Percentiles rank a stretch among this genome's conserved stretches.
These are phyloP conservation scores for Cyprinodon brontotheroides DNA, from an alignment of 2,113 vertebrate genomes.

Conservation along the genomic window DNA sequence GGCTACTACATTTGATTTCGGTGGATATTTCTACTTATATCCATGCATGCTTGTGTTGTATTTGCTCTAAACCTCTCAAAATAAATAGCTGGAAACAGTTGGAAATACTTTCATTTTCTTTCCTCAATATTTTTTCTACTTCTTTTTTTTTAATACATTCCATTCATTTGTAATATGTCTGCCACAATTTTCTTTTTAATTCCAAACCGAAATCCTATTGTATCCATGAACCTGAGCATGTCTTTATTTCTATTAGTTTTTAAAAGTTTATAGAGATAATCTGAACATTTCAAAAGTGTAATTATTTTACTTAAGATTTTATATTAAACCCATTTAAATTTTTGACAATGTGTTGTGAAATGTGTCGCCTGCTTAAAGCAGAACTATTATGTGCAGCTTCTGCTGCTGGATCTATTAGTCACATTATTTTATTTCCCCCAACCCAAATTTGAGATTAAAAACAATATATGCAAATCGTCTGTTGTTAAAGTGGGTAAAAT, in stretches of 20 bases:
- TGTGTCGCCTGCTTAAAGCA: not conserved
- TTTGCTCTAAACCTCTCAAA: slow-evolving; percentile 1
- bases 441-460: not conserved
- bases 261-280: not conserved
- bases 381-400: not conserved
- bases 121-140: not conserved
- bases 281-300: no score
- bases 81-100: not conserved
- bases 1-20: not conserved
- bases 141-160: not conserved
- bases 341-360: not conserved
- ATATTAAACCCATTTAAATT: not conserved
- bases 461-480: no score
- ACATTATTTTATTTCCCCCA: not conserved
- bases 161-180: not conserved
- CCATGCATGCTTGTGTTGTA: not conserved
- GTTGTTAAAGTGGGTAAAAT: not conserved
- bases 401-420: not conserved
- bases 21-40: not conserved
- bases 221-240: not conserved
- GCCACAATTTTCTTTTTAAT: no score
- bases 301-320: not conserved
- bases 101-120: not conserved
- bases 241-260: not conserved
- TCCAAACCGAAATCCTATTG: not conserved